These are phyloP conservation scores for Poeciliopsis occidentalis DNA, from an alignment of 2,113 vertebrate species.

Conservation along the genomic window DNA sequence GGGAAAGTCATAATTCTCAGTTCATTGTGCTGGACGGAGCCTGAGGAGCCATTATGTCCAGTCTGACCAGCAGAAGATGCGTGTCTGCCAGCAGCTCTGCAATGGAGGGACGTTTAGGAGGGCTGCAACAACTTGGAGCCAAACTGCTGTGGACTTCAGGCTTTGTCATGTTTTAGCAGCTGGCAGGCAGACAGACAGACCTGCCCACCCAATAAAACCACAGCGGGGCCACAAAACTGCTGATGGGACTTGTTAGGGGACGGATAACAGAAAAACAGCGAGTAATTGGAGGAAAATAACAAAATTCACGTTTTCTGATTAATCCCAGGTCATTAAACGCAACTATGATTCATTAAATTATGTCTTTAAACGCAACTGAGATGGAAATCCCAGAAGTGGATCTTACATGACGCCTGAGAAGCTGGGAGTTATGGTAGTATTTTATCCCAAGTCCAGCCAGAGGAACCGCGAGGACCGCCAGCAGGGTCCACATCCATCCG, in stretches of 20 bases:
- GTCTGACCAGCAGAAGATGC: conserved; percentile 49
- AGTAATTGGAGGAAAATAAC: not conserved
- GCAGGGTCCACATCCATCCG: conserved; percentile 55
- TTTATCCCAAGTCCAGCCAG: conserved; percentile 72
- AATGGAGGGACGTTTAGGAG: conserved; percentile 56
- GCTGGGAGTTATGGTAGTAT: conserved; percentile 67
- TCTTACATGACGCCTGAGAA: conserved; percentile 77
- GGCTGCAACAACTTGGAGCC: conserved; percentile 17
- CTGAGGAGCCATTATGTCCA: conserved; percentile 29
- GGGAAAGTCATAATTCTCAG: too few species aligned
- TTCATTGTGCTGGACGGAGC: conserved; percentile 23
- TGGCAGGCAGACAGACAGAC: conserved; percentile 44
- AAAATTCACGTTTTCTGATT: not conserved
- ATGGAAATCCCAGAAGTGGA: conserved; percentile 21
- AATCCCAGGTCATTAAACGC: not conserved
- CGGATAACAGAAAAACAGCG: conserved; percentile 25
- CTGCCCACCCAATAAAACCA: conserved; percentile 52
- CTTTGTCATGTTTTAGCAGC: conserved; percentile 46
- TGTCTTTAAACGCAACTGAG: conserved; percentile 2
- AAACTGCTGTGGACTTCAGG: not conserved
- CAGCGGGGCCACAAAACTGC: conserved; percentile 20
- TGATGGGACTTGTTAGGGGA: conserved; percentile 5
- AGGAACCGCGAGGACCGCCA: conserved; percentile 69
- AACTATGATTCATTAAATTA: not conserved
- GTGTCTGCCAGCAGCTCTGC: conserved; percentile 47